Evolutionary conservation across 2,113 vertebrate species (phyloP).

Genomic region (Psilopsiagon aurifrons): DNA sequence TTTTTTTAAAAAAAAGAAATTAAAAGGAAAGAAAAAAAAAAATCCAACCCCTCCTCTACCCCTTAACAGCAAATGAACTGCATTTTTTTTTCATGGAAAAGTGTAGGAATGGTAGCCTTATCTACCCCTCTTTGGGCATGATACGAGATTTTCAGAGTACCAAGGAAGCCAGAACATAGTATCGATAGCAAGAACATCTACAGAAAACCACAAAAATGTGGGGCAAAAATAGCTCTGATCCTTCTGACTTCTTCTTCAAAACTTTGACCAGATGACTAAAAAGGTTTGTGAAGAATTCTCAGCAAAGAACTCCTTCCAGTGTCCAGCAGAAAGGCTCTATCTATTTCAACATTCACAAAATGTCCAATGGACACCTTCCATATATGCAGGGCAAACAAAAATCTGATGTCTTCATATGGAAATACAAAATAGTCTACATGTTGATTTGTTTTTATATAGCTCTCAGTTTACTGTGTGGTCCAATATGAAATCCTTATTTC

Average conservation of each 20-base stretch:
- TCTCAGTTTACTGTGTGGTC: not conserved
- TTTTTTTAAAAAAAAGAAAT: not conserved
- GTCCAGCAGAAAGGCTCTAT: not conserved
- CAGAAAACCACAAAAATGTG: not conserved
- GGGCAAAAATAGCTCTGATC: not conserved
- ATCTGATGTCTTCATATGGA: not conserved
- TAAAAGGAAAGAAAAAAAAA: no score
- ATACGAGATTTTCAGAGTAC: not conserved
- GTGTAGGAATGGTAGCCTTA: not conserved
- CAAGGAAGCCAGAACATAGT: not conserved
- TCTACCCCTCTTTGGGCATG: not conserved
- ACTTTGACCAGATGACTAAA: not conserved
- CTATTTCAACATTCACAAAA: not conserved
- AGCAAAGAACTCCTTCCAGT: not conserved
- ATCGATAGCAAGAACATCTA: not conserved
- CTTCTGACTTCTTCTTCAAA: not conserved
- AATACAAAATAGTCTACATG: not conserved
- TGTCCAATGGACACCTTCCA: not conserved
- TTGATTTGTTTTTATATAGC: not conserved
- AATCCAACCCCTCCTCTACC: not conserved
- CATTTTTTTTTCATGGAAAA: not conserved
- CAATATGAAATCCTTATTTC: constrained; percentile 6
- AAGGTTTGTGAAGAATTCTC: not conserved
- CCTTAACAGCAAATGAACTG: not conserved
- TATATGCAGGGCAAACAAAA: not conserved